A percentile compares a stretch with the other conserved stretches of the same genome.
These are phyloP conservation scores for Chlorops oryzae DNA, from an alignment of 1,140 invertebrate genomes.

Conservation along the genomic window DNA sequence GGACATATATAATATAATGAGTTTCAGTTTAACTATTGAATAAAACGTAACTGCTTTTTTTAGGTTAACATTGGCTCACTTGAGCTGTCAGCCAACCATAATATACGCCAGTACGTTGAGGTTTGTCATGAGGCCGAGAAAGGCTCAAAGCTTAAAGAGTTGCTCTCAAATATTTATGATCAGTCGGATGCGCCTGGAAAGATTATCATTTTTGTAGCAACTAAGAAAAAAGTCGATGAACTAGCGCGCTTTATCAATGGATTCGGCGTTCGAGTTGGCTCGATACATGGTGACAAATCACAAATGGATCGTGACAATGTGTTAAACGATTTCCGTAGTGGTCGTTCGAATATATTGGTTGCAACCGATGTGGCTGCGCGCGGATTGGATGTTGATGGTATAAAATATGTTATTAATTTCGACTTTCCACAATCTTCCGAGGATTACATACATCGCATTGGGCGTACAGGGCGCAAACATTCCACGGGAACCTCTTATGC, in stretches of 20 bases:
- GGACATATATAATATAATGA: neutral
- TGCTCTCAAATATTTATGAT: constrained; percentile 80
- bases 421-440: constrained; percentile 97
- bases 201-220: constrained; percentile 94
- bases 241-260: constrained; percentile 80
- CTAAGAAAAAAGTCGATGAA: constrained; percentile 93
- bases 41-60: too few relatives aligned
- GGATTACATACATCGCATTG: constrained; percentile 98
- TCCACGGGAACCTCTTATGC: constrained; percentile 37
- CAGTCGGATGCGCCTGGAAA: constrained; percentile 80
- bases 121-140: constrained; percentile 85
- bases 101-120: constrained; percentile 91
- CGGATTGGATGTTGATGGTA: constrained; percentile 95
- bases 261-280: constrained; percentile 86
- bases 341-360: constrained; percentile 83
- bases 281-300: constrained; percentile 69
- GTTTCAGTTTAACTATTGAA: neutral
- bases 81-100: constrained; percentile 89
- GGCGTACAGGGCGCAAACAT: constrained; percentile 77
- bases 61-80: constrained; percentile 92
- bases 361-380: constrained; percentile 97
- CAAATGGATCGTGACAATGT: constrained; percentile 94
- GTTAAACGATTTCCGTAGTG: constrained; percentile 85
- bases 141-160: constrained; percentile 69
- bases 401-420: constrained; percentile 98